A percentile compares a stretch with the other conserved stretches of the same genome.
Conservation (phyloP, 2,888 invertebrate species). For the Hecatera dysodea region DNA sequence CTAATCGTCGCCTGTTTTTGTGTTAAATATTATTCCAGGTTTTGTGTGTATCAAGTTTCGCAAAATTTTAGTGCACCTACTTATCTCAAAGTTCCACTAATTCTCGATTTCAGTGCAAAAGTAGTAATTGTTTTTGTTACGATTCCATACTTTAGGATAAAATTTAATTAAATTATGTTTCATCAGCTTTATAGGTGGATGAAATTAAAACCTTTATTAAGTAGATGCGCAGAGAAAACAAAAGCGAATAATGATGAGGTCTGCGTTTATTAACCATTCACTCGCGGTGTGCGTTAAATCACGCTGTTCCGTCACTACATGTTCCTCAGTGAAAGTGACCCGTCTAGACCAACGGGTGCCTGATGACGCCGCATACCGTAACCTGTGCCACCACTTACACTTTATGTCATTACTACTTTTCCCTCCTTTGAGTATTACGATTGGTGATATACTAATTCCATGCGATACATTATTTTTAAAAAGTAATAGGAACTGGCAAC, state of each 20-base stretch:
- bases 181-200: neutral
- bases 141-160: neutral
- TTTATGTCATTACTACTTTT: conserved; percentile 37
- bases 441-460: conserved; percentile 1
- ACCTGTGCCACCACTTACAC: conserved; percentile 39
- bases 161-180: neutral
- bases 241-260: conserved; percentile 14
- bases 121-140: neutral
- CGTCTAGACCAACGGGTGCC: conserved; percentile 48
- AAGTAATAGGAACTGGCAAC: conserved; percentile 21
- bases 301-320: conserved; percentile 35
- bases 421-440: conserved; percentile 23
- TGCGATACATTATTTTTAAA: conserved; percentile 11
- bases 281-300: conserved; percentile 16
- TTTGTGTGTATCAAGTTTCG: neutral
- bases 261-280: conserved; percentile 29
- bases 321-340: conserved; percentile 58
- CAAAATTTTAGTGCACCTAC: neutral
- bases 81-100: neutral
- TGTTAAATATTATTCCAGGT: neutral
- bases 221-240: neutral
- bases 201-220: conserved; percentile 9
- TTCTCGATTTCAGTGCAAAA: neutral
- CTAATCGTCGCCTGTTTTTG: neutral
- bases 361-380: conserved; percentile 44